Conservation (phyloP, 2,113 vertebrate species). For the Smithornis capensis region DNA sequence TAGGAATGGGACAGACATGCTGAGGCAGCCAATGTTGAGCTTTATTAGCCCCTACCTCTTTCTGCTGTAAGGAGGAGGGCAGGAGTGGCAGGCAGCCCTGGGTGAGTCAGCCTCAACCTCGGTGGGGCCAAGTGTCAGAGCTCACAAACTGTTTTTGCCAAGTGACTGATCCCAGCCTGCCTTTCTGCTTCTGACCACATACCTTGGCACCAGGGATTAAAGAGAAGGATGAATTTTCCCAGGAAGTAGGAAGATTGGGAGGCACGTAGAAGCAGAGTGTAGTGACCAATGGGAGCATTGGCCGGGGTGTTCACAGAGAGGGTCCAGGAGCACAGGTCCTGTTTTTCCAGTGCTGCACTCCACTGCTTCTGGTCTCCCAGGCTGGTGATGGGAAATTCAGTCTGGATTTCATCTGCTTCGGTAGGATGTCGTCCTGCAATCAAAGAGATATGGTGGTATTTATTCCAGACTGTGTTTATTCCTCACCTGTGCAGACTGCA, state of each 20-base stretch:
- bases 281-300: slow-evolving; percentile 76
- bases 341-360: slow-evolving; percentile 62
- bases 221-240: slow-evolving; percentile 77
- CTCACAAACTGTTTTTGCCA: background rate
- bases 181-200: background rate
- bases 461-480: background rate
- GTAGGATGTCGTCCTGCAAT: slow-evolving; percentile 57
- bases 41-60: background rate
- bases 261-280: slow-evolving; percentile 57
- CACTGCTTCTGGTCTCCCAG: slow-evolving; percentile 64
- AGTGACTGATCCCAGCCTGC: background rate
- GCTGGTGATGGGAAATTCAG: slow-evolving; percentile 63
- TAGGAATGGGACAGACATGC: background rate
- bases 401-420: slow-evolving; percentile 56
- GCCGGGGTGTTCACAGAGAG: slow-evolving; percentile 72
- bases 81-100: background rate
- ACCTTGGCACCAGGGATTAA: slow-evolving; percentile 89
- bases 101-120: background rate
- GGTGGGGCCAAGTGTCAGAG: background rate
- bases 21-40: background rate
- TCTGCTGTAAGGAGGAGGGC: background rate
- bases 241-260: background rate
- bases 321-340: slow-evolving; percentile 25
- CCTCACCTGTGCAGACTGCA: background rate
- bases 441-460: background rate